These are phyloP conservation scores for Triplophysa siluroides DNA, from an alignment of 2,113 vertebrate species.

Conservation along the genomic window DNA sequence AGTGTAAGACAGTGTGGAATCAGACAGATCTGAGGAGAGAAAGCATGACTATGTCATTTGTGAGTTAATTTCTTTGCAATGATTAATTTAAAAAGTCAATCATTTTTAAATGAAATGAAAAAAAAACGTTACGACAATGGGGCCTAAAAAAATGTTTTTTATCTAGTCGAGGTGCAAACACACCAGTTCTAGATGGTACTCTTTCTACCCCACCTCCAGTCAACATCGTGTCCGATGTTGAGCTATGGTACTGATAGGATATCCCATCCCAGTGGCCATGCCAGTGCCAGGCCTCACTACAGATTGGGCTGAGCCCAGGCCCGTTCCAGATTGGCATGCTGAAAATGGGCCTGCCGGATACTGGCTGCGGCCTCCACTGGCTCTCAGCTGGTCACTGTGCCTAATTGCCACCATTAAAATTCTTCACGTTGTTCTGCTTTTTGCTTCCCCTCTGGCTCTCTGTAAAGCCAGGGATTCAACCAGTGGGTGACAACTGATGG, in stretches of 20 bases:
- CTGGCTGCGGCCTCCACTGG: constrained; percentile 75
- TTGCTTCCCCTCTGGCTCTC: constrained; percentile 77
- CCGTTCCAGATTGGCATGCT: constrained; percentile 77
- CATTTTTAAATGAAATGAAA: neutral
- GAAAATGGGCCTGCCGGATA: constrained; percentile 74
- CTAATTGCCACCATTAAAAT: constrained; percentile 89
- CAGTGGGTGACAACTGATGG: constrained; percentile 59
- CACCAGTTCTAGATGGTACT: constrained; percentile 20
- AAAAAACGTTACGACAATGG: neutral
- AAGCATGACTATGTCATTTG: constrained; percentile 16
- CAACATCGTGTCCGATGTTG: constrained; percentile 13
- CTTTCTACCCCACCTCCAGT: neutral
- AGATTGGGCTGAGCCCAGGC: constrained; percentile 60
- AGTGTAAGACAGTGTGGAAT: constrained; percentile 99
- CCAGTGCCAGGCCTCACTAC: constrained; percentile 43
- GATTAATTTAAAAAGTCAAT: neutral
- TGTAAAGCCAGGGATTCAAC: constrained; percentile 72
- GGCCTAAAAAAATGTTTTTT: constrained; percentile 1
- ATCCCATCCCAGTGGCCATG: constrained; percentile 52
- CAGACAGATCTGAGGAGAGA: constrained; percentile 85
- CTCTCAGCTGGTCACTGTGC: constrained; percentile 72
- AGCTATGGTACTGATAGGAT: constrained; percentile 38
- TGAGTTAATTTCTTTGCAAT: neutral
- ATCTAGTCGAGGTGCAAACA: constrained; percentile 20
- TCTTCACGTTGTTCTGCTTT: constrained; percentile 85